phyloP scores from a whole-genome alignment of 2,113 vertebrate species.

The Antidorcas marsupialis region DNA sequence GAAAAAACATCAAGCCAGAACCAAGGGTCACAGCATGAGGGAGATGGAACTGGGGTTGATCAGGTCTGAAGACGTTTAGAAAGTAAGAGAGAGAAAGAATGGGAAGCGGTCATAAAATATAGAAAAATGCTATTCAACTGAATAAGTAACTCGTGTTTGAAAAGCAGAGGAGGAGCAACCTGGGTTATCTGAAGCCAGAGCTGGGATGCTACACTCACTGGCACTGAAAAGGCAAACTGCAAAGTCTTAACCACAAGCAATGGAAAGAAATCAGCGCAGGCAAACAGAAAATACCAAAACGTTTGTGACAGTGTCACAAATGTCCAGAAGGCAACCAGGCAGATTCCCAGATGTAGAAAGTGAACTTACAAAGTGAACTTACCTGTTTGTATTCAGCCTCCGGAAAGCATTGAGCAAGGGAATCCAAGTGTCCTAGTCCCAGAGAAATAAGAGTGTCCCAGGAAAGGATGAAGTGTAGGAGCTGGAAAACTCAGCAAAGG shows the following conservation, averaged over 20 bases:
- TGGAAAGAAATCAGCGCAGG: not conserved
- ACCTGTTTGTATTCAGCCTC: not conserved
- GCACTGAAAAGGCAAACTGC: not conserved
- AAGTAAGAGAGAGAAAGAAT: not conserved
- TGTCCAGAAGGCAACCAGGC: not conserved
- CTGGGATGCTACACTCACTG: not conserved
- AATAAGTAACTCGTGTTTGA: not conserved
- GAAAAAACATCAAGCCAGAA: not conserved
- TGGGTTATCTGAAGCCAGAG: not conserved
- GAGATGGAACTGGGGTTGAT: not conserved
- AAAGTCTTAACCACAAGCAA: not conserved
- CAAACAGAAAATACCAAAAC: not conserved
- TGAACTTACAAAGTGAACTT: not conserved
- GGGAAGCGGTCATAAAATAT: not conserved
- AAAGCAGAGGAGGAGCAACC: not conserved
- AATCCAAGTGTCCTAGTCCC: not conserved
- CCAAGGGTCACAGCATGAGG: not conserved
- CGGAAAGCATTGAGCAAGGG: not conserved
- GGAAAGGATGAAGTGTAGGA: not conserved
- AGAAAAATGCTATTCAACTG: not conserved
- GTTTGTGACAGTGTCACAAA: not conserved
- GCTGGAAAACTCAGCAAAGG: not conserved
- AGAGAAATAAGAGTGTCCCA: not conserved
- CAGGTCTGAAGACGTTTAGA: not conserved
- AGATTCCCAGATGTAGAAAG: not conserved